Evolutionary conservation across 2,113 vertebrate genomes (phyloP).

Genomic region (Lampris incognitus): DNA sequence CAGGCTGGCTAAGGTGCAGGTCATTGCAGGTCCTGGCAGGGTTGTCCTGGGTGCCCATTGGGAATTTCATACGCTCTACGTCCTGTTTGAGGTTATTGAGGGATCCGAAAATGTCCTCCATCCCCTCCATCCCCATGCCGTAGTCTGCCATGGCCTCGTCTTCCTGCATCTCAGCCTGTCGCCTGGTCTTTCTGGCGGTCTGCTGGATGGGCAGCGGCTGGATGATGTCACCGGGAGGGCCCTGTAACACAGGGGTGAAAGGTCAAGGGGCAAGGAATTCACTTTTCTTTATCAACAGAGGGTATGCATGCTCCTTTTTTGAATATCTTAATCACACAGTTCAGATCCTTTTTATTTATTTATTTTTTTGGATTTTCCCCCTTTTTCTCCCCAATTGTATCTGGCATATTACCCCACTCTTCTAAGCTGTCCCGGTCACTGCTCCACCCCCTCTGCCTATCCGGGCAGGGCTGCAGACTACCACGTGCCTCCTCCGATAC

Average conservation of each 20-base stretch:
- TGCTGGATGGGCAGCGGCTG: conserved; percentile 94
- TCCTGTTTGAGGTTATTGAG: conserved; percentile 95
- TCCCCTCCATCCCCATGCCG: conserved; percentile 81
- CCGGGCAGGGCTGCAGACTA: too few relatives aligned
- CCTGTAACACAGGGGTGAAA: conserved; percentile 77
- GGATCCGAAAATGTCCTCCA: conserved; percentile 96
- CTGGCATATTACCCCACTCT: too few relatives aligned
- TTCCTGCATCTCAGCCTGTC: conserved; percentile 88
- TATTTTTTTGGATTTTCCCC: too few relatives aligned
- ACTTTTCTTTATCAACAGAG: background rate
- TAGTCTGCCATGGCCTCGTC: conserved; percentile 90
- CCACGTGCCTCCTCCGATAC: too few relatives aligned
- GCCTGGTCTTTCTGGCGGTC: conserved; percentile 85
- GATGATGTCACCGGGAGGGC: conserved; percentile 94
- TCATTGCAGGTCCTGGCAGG: conserved; percentile 97
- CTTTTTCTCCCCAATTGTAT: too few relatives aligned
- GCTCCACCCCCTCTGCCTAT: too few relatives aligned
- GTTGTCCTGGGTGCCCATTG: conserved; percentile 94
- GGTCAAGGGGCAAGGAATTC: background rate
- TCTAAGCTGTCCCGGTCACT: too few relatives aligned
- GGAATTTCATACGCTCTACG: conserved; percentile 97
- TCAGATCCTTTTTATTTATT: too few relatives aligned
- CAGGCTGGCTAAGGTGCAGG: conserved; percentile 93
- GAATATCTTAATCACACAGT: too few relatives aligned
- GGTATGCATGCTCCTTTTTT: background rate